Evolutionary conservation across 2,113 vertebrate genomes (phyloP).

Genomic region (Colistium nudipinnis): DNA sequence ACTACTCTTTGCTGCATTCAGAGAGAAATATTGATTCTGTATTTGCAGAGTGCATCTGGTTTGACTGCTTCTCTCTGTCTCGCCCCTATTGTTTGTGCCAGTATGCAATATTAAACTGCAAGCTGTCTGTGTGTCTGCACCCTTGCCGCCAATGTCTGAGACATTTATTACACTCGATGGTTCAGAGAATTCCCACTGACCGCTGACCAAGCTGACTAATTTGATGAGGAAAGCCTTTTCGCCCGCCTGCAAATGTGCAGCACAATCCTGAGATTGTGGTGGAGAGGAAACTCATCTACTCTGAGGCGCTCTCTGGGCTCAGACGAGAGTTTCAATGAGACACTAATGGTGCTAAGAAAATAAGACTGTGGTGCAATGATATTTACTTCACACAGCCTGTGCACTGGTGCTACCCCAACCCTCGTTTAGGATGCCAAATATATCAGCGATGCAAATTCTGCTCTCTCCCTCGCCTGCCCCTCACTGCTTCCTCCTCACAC

Average conservation of each 20-base stretch:
- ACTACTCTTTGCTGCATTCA: background rate
- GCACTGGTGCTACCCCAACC: slow-evolving; percentile 30
- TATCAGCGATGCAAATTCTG: slow-evolving; percentile 32
- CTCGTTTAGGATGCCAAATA: slow-evolving; percentile 59
- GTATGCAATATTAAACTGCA: background rate
- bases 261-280: slow-evolving; percentile 16
- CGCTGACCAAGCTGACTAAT: slow-evolving; percentile 55
- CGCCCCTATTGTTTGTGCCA: background rate
- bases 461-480: slow-evolving; percentile 13
- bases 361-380: slow-evolving; percentile 31
- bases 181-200: slow-evolving; percentile 55
- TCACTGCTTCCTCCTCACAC: slow-evolving; percentile 21
- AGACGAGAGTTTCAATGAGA: slow-evolving; percentile 51
- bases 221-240: slow-evolving; percentile 43
- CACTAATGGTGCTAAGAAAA: slow-evolving; percentile 48
- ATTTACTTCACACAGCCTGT: slow-evolving; percentile 16
- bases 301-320: slow-evolving; percentile 28
- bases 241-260: slow-evolving; percentile 22
- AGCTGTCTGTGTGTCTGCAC: slow-evolving; percentile 19
- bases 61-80: background rate
- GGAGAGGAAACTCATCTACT: slow-evolving; percentile 40
- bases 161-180: slow-evolving; percentile 38
- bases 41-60: background rate
- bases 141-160: slow-evolving; percentile 11
- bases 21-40: slow-evolving; percentile 11